Evolutionary conservation across 2,888 invertebrate genomes (phyloP).

Genomic region (Taphrorychus bicolor): DNA sequence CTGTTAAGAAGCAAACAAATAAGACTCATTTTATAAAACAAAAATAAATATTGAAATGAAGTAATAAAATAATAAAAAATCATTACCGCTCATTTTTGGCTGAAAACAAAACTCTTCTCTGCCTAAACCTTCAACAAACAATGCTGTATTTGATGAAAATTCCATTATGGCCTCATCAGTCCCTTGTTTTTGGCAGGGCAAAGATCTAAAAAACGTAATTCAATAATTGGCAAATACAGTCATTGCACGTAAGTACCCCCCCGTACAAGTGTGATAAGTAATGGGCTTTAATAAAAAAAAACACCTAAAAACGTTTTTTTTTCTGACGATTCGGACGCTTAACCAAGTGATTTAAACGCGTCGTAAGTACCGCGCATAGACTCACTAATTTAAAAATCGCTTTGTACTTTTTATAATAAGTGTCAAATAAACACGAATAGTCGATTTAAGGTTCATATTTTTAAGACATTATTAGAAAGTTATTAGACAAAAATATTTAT

Average conservation of each 20-base stretch:
- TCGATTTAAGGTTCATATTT: constrained; percentile 58
- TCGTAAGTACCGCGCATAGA: constrained; percentile 38
- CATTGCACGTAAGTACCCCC: too few species aligned
- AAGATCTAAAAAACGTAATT: too few species aligned
- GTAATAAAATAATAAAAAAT: too few species aligned
- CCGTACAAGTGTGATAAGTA: constrained; percentile 11
- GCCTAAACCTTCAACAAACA: not conserved
- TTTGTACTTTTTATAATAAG: constrained; percentile 61
- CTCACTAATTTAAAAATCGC: constrained; percentile 48
- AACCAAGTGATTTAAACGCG: constrained; percentile 36
- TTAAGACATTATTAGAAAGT: constrained; percentile 54
- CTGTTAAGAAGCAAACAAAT: too few species aligned
- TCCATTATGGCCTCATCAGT: not conserved
- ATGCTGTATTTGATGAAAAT: not conserved
- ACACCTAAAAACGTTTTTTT: constrained; percentile 25
- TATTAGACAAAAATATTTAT: constrained; percentile 47
- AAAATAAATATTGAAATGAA: too few species aligned
- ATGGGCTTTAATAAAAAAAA: constrained; percentile 10
- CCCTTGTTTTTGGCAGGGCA: too few species aligned
- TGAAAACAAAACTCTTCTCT: not conserved
- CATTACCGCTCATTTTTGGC: too few species aligned
- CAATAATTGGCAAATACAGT: too few species aligned
- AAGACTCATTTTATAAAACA: too few species aligned
- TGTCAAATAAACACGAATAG: constrained; percentile 50
- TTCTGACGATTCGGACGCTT: constrained; percentile 40